phyloP scores from a whole-genome alignment of 2,888 invertebrate species.

The Eumacrocentrus americanus region DNA sequence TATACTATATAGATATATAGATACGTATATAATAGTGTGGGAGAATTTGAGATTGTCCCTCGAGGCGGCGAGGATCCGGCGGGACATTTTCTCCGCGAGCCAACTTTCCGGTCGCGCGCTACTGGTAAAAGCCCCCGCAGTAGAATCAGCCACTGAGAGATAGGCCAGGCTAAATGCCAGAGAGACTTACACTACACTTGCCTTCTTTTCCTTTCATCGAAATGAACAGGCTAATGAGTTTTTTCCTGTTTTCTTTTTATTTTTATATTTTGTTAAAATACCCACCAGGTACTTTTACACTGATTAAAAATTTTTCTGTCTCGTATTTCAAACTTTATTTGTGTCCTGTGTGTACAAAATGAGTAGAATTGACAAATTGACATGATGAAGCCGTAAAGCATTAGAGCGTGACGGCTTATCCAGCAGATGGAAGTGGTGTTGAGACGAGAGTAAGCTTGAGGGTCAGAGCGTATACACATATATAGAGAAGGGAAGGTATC shows the following conservation, averaged over 20 bases:
- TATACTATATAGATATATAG: neutral
- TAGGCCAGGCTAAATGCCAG: no score
- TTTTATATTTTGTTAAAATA: no score
- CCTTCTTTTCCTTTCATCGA: no score
- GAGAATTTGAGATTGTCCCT: slow-evolving; percentile 5
- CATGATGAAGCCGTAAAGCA: neutral
- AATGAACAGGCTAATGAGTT: no score
- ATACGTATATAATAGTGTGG: neutral
- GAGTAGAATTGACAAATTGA: neutral
- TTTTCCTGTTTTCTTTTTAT: no score
- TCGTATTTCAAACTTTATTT: neutral
- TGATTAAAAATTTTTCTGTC: neutral
- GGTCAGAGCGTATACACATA: neutral
- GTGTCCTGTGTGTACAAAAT: neutral
- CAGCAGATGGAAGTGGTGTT: neutral
- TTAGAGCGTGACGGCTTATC: neutral
- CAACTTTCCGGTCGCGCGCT: neutral
- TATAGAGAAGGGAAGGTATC: slow-evolving; percentile 14
- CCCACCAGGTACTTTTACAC: neutral
- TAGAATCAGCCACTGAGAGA: neutral
- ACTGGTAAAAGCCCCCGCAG: no score
- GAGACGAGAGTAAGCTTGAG: slow-evolving; percentile 2
- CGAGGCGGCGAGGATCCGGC: neutral
- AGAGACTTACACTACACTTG: no score
- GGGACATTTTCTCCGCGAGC: neutral